Base-by-base conservation (phyloP, 2,113 vertebrate genomes). In the Heterotilapia buettikoferi region DNA sequence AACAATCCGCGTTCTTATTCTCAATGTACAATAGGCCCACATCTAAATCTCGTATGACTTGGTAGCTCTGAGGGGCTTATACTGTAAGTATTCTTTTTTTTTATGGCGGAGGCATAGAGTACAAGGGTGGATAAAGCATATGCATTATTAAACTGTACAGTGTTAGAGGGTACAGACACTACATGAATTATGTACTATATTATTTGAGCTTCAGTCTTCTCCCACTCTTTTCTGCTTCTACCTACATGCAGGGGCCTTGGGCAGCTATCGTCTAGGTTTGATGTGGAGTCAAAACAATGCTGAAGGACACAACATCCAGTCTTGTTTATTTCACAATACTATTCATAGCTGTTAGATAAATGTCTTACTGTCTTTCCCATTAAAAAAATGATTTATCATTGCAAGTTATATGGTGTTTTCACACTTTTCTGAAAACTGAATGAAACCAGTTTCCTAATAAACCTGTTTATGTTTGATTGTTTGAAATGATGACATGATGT, bases 111-210 rank as follows among this genome's bases (percentile, higher is more conserved):
- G 45, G 26, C 45, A n/a, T 52, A 13, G 2, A 31, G 57, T 43
- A 63, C 26, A 29, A 63, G 45, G 13, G 29, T 53, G 59, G 50
- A 59, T 85, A 68, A 81, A 81, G 76, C 2, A 6, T 53, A 92
- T 94, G 80, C 85, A 92, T 92, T 88, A 93, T 92, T 93, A 59
- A 93, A 59, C 19, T 47, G 86, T 76, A 40, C 16, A 45, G 86
- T 86, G 76, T 92, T 83, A 90, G 83, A 90, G 88, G 88, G 84
- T 88, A 88, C 71, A 94, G 92, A 91, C 92, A 91, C 82, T 56
- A 80, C 68, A 94, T 94, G 29, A 93, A 94, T 94, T 92, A 94
- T 93, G 88, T 76, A 94, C 53, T 33, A 57, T 57, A 83, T 78
- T 92, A 85, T 92, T 89, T 92, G 79, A 93, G 86, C 59, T 86